phyloP scores from a whole-genome alignment of 2,797 vertebrate genomes.

The Podarcis lilfordi region DNA sequence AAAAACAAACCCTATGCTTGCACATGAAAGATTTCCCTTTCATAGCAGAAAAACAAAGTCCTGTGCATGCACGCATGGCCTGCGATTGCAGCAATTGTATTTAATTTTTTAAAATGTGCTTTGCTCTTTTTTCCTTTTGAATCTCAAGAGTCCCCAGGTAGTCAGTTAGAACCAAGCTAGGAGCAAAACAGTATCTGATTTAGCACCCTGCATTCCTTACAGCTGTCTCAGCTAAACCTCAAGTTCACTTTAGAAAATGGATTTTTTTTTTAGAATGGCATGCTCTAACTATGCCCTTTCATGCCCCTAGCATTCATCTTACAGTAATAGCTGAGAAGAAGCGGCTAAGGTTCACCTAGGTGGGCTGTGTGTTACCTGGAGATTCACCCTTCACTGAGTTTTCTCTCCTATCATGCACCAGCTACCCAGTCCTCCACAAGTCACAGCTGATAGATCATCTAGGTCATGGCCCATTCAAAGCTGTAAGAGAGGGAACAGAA shows the following conservation, averaged over 20 bases:
- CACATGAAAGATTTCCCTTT: not conserved
- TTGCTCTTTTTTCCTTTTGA: not conserved
- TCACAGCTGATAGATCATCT: slow-evolving; percentile 22
- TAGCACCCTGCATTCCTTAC: slow-evolving; percentile 8
- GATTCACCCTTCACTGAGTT: slow-evolving; percentile 35
- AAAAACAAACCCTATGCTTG: not conserved
- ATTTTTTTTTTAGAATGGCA: slow-evolving; percentile 28
- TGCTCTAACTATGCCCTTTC: slow-evolving; percentile 30
- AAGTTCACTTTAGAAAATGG: slow-evolving; percentile 30
- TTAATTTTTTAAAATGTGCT: not conserved
- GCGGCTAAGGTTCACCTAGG: slow-evolving; percentile 19
- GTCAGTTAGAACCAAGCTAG: not conserved
- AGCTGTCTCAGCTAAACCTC: slow-evolving; percentile 26
- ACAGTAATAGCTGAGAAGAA: slow-evolving; percentile 31
- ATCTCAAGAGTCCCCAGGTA: not conserved
- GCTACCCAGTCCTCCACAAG: slow-evolving; percentile 10
- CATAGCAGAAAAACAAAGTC: not conserved
- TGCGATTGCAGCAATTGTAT: not conserved
- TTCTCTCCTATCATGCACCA: slow-evolving; percentile 29
- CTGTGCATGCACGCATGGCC: not conserved
- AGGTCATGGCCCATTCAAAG: slow-evolving; percentile 25
- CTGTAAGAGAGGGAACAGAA: not conserved
- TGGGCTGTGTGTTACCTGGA: slow-evolving; percentile 13
- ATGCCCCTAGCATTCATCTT: slow-evolving; percentile 29
- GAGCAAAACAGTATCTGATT: slow-evolving; percentile 24